Conservation (phyloP, 2,113 vertebrate species). For the Dolichallabes microphthalmus region DNA sequence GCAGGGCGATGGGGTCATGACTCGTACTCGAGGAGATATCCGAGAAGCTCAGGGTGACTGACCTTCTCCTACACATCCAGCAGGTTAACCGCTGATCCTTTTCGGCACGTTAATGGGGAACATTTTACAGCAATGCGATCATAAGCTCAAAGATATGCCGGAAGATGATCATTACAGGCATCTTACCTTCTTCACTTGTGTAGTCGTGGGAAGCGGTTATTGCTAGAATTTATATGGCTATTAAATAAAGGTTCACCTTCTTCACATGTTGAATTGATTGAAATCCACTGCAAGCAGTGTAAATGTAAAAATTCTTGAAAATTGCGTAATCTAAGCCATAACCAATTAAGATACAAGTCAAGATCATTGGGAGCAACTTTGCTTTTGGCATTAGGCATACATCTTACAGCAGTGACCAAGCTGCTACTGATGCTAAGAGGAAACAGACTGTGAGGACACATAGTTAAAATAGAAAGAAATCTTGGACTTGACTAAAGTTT, state of each 20-base stretch:
- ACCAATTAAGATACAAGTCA: background rate
- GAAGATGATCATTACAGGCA: slow-evolving; percentile 8
- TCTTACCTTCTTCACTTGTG: background rate
- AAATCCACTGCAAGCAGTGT: background rate
- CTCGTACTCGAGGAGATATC: background rate
- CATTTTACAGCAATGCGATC: slow-evolving; percentile 12
- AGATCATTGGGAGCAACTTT: background rate
- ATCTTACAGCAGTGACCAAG: slow-evolving; percentile 19
- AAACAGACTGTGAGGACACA: background rate
- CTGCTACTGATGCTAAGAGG: slow-evolving; percentile 24
- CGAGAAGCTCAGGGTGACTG: slow-evolving; percentile 4
- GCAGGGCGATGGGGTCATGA: slow-evolving; percentile 15
- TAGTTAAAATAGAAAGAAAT: background rate
- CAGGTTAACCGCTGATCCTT: slow-evolving; percentile 21
- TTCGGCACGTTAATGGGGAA: slow-evolving; percentile 17
- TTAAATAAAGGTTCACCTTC: background rate
- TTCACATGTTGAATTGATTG: slow-evolving; percentile 3
- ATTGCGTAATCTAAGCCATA: slow-evolving; percentile 5
- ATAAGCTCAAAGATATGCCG: slow-evolving; percentile 16
- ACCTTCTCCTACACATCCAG: slow-evolving; percentile 6
- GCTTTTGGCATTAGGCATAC: background rate
- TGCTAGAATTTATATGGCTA: background rate
- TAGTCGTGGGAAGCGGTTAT: slow-evolving; percentile 2
- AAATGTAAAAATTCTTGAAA: background rate
- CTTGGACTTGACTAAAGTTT: slow-evolving; percentile 11